Evolutionary conservation across 2,888 invertebrate genomes (phyloP), one percentile per base, ranked within the genome.

Genomic region (Patella ulyssiponensis): DNA sequence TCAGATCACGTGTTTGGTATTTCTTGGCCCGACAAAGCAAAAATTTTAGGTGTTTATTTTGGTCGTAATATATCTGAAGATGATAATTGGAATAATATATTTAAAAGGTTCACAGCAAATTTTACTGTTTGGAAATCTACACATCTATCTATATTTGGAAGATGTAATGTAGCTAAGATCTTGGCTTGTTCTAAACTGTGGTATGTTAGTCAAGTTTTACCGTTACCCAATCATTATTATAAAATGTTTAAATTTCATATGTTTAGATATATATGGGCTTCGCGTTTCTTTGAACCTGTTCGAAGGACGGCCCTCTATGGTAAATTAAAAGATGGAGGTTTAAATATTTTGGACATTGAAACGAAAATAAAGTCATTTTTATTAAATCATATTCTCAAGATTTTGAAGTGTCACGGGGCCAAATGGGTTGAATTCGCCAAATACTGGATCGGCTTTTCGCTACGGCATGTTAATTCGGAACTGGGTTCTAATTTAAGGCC

Each of bases 51-150:
- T 7, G 56, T 56, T 44, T 56, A 71, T n/a, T 78, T 79, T 74
- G 84, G 82, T 12, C 56, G 73, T 44, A 44, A 79, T 69, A 33
- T 78, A 3, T 72, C 74, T 23, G 23, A 56, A 2, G 81, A 83
- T 74, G 78, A 80, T 23, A 73, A 79, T 69, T 82, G 78, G 77
- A 69, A 72, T n/a, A 73, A 75, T n/a, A 23, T 80, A 69, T 76
- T 77, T 54, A 56, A 20, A 1, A 83, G 80, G 56, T 83, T 79
- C 76, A 15, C n/a, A 3, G 71, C 72, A 17, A 75, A 71, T 14
- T 56, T 83, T 51, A 76, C 79, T 72, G 20, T 75, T 44, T 80
- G 73, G 73, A 58, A 56, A 56, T 17, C 15, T 15, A 56, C 56
- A 0, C 56, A 56, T 56, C 56, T 56, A 15, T 56, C 56, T 9